Evolutionary conservation across 1,140 invertebrate genomes (phyloP).

Genomic region (Eumaeus atala): DNA sequence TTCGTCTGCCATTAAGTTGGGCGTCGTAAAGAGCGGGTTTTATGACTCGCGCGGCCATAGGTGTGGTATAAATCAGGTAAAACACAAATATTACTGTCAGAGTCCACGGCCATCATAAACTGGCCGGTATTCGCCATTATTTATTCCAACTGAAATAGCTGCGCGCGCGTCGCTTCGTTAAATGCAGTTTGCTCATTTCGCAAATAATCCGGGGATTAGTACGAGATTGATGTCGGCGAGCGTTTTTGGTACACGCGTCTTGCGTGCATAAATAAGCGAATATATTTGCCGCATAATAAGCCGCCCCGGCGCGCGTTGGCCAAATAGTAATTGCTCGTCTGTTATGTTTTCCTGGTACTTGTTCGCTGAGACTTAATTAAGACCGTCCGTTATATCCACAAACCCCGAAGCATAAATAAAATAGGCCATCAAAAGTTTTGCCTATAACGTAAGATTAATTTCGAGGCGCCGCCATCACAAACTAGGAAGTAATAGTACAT

Average conservation of each 20-base stretch:
- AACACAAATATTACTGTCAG: constrained; percentile 51
- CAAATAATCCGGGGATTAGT: constrained; percentile 56
- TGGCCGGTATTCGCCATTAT: constrained; percentile 47
- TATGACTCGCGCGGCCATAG: constrained; percentile 27
- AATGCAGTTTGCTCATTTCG: constrained; percentile 61
- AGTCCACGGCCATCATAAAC: constrained; percentile 45
- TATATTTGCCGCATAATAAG: constrained; percentile 43
- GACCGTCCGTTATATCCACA: constrained; percentile 14
- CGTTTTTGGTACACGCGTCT: constrained; percentile 41
- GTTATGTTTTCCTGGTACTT: constrained; percentile 47
- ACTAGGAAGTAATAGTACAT: constrained; percentile 1
- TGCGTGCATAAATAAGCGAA: constrained; percentile 44
- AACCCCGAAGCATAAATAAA: not conserved
- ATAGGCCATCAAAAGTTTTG: constrained; percentile 4
- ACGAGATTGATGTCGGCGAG: constrained; percentile 45
- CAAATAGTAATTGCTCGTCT: constrained; percentile 42
- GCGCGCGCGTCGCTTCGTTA: constrained; percentile 44
- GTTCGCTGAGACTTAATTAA: constrained; percentile 42
- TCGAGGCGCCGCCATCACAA: not conserved
- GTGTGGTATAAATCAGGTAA: constrained; percentile 50
- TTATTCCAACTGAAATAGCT: constrained; percentile 55
- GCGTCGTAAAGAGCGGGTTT: constrained; percentile 43
- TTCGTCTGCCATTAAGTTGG: constrained; percentile 39
- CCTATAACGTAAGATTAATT: constrained; percentile 9
- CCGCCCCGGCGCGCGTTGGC: constrained; percentile 23